Percentiles rank a stretch among this genome's conserved stretches.
These are phyloP conservation scores for Stomatorhinus ivindoensis DNA, from an alignment of 2,113 vertebrate genomes.

Conservation along the genomic window DNA sequence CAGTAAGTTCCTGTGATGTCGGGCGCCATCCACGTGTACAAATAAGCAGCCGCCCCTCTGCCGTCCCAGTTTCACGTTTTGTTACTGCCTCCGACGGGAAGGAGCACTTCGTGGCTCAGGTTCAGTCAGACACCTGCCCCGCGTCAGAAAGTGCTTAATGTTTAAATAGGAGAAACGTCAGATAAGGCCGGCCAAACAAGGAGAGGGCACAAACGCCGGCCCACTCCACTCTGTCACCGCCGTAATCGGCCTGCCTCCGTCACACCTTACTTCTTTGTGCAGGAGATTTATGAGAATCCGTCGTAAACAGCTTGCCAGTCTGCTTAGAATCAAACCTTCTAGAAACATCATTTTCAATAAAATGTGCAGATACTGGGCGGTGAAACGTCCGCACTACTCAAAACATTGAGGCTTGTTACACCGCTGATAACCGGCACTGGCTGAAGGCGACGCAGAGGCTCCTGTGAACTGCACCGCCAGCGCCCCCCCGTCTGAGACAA, in stretches of 20 bases:
- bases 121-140: not conserved
- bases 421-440: not conserved
- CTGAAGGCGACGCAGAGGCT: not conserved
- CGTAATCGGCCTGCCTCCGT: not conserved
- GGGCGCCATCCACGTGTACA: not conserved
- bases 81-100: not conserved
- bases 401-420: not conserved
- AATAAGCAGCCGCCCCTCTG: not conserved
- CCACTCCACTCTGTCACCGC: not conserved
- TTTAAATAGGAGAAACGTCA: not conserved
- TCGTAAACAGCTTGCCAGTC: not conserved
- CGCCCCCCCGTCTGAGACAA: not conserved
- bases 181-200: not conserved
- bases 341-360: not conserved
- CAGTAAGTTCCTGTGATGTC: not conserved
- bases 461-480: not conserved
- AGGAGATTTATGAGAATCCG: slow-evolving; percentile 1
- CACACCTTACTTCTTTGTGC: not conserved
- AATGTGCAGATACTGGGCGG: not conserved
- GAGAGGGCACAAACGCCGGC: not conserved
- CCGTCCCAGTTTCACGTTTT: not conserved
- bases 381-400: not conserved
- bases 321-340: not conserved
- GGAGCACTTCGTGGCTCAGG: not conserved
- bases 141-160: not conserved